These are phyloP conservation scores for Chironomus tentans DNA, from an alignment of 2,888 invertebrate species.

Conservation along the genomic window DNA sequence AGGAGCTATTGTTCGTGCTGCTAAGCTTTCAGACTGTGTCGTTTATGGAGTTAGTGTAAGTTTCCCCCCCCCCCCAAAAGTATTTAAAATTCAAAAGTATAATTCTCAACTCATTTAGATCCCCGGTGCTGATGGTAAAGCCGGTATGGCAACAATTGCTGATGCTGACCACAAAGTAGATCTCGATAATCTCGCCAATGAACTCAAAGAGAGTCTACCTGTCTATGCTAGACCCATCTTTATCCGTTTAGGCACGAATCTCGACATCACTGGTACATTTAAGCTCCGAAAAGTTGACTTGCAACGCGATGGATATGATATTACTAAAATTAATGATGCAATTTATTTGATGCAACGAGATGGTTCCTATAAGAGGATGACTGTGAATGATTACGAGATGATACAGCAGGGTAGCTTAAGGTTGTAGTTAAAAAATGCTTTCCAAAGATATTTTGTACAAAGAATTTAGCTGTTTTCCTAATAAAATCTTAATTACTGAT, in stretches of 20 bases:
- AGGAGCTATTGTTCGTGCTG: conserved; percentile 68
- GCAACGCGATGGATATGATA: conserved; percentile 75
- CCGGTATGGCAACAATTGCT: conserved; percentile 88
- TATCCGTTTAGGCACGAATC: conserved; percentile 63
- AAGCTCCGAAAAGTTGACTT: conserved; percentile 86
- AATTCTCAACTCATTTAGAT: conserved; percentile 45
- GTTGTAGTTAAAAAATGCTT: no score
- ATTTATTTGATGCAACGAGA: conserved; percentile 58
- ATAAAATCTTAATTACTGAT: no score
- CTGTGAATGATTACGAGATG: conserved; percentile 44
- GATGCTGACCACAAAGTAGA: conserved; percentile 55
- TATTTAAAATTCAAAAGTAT: background rate
- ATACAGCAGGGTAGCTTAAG: conserved; percentile 40
- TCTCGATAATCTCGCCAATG: conserved; percentile 50
- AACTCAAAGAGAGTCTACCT: conserved; percentile 63
- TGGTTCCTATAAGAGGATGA: conserved; percentile 46
- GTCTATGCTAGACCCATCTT: conserved; percentile 84
- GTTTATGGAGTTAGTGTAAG: conserved; percentile 87
- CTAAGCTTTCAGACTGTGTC: conserved; percentile 65
- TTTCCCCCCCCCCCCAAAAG: conserved; percentile 28
- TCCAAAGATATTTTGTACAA: no score
- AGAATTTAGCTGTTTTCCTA: no score
- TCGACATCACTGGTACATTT: conserved; percentile 82
- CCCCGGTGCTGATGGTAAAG: conserved; percentile 72
- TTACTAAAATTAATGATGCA: conserved; percentile 59